Evolutionary conservation across 2,797 vertebrate genomes (phyloP).

Genomic region (Botia almorhae): DNA sequence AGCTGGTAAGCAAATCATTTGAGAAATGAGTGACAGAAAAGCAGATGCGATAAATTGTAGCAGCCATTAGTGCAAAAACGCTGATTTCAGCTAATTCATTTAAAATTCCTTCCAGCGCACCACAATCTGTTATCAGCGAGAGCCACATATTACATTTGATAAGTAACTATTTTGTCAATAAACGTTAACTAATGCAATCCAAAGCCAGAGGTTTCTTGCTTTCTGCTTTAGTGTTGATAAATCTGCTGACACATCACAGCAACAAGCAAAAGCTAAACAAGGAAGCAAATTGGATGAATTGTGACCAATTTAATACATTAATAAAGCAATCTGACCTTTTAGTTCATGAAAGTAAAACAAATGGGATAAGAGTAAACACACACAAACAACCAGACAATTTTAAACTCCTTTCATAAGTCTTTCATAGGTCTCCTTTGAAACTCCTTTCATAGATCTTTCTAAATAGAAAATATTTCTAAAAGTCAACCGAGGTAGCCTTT

Average conservation of each 20-base stretch:
- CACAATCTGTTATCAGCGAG: slow-evolving; percentile 35
- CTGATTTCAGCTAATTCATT: slow-evolving; percentile 13
- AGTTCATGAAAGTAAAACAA: no score
- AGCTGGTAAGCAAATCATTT: slow-evolving; percentile 13
- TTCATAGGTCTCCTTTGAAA: background rate
- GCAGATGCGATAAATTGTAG: background rate
- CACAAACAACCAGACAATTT: background rate
- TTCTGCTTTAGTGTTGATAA: background rate
- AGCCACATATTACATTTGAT: background rate
- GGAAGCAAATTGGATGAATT: background rate
- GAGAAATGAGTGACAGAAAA: background rate
- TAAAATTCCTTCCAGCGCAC: background rate
- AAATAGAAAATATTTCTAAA: background rate
- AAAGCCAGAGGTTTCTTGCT: slow-evolving; percentile 13
- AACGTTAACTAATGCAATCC: slow-evolving; percentile 17
- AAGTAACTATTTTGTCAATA: background rate
- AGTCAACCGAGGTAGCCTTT: background rate
- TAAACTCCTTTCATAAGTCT: background rate
- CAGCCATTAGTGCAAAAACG: slow-evolving; percentile 6
- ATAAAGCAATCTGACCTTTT: no score
- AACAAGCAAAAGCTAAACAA: slow-evolving; percentile 1
- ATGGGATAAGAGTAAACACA: background rate
- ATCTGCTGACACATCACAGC: slow-evolving; percentile 20
- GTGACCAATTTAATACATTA: no score
- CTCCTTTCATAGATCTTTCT: no score